Conservation (phyloP, 2,888 invertebrate species). For the Epinotia ramella region DNA sequence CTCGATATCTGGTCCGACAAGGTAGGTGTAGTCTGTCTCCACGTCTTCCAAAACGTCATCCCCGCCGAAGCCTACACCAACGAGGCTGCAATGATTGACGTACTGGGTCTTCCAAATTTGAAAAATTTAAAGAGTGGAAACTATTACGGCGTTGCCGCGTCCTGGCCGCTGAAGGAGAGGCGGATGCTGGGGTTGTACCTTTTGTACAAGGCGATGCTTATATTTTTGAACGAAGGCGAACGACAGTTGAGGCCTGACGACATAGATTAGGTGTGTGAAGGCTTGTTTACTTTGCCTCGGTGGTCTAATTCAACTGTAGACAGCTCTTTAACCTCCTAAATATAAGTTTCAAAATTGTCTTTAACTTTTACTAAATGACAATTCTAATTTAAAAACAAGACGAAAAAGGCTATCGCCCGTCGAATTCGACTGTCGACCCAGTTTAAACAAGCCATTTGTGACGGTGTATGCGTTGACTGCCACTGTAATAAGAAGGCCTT, state of each 20-base stretch:
- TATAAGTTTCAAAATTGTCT: too few species aligned
- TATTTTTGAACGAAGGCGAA: slow-evolving; percentile 95
- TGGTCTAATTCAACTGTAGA: not conserved
- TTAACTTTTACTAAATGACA: not conserved
- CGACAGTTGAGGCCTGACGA: slow-evolving; percentile 93
- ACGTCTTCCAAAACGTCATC: slow-evolving; percentile 95
- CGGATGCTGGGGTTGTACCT: slow-evolving; percentile 91
- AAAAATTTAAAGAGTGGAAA: slow-evolving; percentile 93
- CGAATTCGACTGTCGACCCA: not conserved
- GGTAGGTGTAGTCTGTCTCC: slow-evolving; percentile 95
- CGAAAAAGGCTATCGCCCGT: not conserved
- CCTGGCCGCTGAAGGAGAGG: slow-evolving; percentile 90
- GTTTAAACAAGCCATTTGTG: not conserved
- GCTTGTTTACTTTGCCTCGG: not conserved
- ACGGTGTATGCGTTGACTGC: slow-evolving; percentile 2
- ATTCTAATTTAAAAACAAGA: not conserved
- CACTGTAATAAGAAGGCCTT: not conserved
- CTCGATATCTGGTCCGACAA: slow-evolving; percentile 94
- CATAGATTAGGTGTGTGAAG: slow-evolving; percentile 73
- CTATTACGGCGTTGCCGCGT: slow-evolving; percentile 91
- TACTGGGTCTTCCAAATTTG: slow-evolving; percentile 90
- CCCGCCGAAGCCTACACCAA: slow-evolving; percentile 97
- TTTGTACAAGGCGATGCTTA: slow-evolving; percentile 92
- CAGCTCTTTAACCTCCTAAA: too few species aligned
- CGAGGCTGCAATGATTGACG: slow-evolving; percentile 97